A percentile compares a stretch with the other conserved stretches of the same genome.
Evolutionary conservation across 2,888 invertebrate species (phyloP).

Genomic region (Dinocampus coccinellae): DNA sequence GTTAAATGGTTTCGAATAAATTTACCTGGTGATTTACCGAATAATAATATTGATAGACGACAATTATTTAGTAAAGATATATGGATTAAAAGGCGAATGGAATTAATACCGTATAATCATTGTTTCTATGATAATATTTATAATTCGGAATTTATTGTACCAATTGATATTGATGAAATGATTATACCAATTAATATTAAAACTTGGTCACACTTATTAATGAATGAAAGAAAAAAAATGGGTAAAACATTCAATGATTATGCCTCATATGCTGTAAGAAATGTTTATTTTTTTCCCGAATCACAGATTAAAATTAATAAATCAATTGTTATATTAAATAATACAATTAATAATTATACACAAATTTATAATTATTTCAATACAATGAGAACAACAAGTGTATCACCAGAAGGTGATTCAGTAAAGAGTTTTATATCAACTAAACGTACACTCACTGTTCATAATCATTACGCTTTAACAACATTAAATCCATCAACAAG

Average conservation of each 20-base stretch:
- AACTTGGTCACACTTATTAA: conserved; percentile 74
- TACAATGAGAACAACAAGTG: conserved; percentile 72
- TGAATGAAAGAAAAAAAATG: conserved; percentile 66
- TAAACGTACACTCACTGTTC: conserved; percentile 77
- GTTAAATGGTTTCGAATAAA: conserved; percentile 60
- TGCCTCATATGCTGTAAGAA: conserved; percentile 76
- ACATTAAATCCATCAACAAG: conserved; percentile 72
- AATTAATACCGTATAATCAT: conserved; percentile 83
- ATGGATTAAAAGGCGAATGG: conserved; percentile 81
- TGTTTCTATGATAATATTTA: conserved; percentile 81
- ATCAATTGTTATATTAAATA: conserved; percentile 20
- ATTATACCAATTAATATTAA: conserved; percentile 76
- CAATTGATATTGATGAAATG: conserved; percentile 82
- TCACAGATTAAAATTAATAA: conserved; percentile 46
- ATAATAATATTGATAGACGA: conserved; percentile 64
- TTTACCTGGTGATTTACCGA: conserved; percentile 69
- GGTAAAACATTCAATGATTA: conserved; percentile 69
- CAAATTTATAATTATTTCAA: conserved; percentile 71
- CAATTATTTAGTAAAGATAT: conserved; percentile 68
- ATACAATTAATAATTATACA: conserved; percentile 52
- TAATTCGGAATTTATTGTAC: conserved; percentile 76
- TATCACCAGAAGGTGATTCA: conserved; percentile 77
- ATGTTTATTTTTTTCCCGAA: conserved; percentile 78
- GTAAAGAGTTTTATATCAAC: conserved; percentile 81
- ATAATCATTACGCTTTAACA: conserved; percentile 81